Conservation (phyloP, 2,797 vertebrate genomes). For the Perodicticus potto region DNA sequence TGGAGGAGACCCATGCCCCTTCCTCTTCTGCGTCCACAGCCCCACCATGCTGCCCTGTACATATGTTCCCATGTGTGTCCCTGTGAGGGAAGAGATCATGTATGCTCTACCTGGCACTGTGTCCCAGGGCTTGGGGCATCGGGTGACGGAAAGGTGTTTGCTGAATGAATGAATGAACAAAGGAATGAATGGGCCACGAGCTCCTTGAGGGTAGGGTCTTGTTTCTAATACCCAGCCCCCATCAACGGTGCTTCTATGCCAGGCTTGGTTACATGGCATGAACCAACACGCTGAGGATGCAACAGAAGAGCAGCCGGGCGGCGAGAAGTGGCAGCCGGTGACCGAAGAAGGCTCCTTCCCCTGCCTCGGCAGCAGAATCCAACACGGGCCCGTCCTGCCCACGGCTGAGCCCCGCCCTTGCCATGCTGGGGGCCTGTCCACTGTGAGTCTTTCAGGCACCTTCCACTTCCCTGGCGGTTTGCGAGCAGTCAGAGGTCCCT, state of each 20-base stretch:
- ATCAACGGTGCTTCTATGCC: rapidly evolving
- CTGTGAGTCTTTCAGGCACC: not conserved
- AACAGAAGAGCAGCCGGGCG: rapidly evolving
- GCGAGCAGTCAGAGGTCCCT: not conserved
- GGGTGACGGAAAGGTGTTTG: not conserved
- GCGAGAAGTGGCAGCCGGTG: rapidly evolving
- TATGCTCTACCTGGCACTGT: not conserved
- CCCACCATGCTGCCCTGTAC: not conserved
- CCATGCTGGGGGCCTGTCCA: not conserved
- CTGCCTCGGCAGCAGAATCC: not conserved
- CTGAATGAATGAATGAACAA: not conserved
- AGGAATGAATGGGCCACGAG: not conserved
- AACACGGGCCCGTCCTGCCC: rapidly evolving
- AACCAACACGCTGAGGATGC: not conserved
- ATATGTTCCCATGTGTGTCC: not conserved
- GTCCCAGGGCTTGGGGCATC: not conserved
- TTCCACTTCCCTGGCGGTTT: rapidly evolving
- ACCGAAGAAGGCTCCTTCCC: too few relatives aligned
- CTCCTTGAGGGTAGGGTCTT: not conserved
- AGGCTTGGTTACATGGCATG: rapidly evolving
- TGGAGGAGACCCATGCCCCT: not conserved
- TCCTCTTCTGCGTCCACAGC: not conserved
- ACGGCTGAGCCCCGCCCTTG: not conserved
- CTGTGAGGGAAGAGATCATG: not conserved
- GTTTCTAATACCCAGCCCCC: not conserved